These are phyloP conservation scores for Coelinius sp. DNA, from an alignment of 2,888 invertebrate species.

Conservation along the genomic window DNA sequence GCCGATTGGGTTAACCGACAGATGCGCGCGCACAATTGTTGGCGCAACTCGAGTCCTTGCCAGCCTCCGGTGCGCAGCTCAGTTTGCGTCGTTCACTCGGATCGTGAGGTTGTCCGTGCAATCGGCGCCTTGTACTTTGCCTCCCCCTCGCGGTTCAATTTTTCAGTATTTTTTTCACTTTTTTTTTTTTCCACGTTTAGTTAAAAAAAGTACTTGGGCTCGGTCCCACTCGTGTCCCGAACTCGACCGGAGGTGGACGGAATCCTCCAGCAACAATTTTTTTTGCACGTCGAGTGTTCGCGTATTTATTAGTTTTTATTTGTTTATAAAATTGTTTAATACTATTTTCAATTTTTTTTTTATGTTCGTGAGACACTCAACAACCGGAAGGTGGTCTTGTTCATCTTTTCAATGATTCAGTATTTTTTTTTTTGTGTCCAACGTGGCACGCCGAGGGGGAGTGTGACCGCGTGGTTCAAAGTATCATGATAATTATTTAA, in stretches of 20 bases:
- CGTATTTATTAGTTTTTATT: not conserved
- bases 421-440: not conserved
- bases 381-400: not conserved
- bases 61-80: conserved; percentile 55
- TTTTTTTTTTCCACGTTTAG: not conserved
- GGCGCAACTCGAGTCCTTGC: conserved; percentile 48
- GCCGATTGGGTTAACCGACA: conserved; percentile 42
- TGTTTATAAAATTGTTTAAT: not conserved
- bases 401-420: not conserved
- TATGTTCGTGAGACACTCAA: not conserved
- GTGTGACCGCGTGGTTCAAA: conserved; percentile 15
- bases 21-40: conserved; percentile 43
- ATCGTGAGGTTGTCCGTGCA: conserved; percentile 48
- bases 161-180: not conserved
- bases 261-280: not conserved
- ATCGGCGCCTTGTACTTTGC: not conserved
- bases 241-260: conserved; percentile 25
- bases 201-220: conserved; percentile 16
- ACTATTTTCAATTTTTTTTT: not conserved
- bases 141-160: not conserved
- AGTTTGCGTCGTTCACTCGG: conserved; percentile 62
- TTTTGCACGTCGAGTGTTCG: conserved; percentile 7
- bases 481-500: not conserved
- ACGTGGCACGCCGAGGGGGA: conserved; percentile 15
- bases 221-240: conserved; percentile 8